Conservation (phyloP, 2,888 invertebrate species). For the Hofmannophila pseudospretella region DNA sequence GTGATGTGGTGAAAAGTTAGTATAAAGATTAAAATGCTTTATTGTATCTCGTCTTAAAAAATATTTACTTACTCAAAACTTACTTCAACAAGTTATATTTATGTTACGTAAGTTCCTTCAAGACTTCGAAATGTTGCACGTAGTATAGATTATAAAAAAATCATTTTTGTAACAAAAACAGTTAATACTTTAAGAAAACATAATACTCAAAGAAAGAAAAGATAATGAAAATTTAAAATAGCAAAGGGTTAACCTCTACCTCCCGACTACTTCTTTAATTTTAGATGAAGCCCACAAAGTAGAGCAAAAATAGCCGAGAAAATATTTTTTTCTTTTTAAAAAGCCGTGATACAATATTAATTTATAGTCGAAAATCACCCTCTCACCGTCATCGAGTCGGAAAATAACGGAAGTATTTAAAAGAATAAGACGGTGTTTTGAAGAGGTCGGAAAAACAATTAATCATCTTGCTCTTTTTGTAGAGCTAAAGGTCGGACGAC, state of each 20-base stretch:
- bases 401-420: conserved; percentile 76
- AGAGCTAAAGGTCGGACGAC: conserved; percentile 68
- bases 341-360: conserved; percentile 69
- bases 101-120: too few species aligned
- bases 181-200: too few species aligned
- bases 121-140: too few species aligned
- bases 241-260: too few species aligned
- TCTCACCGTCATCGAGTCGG: conserved; percentile 69
- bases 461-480: conserved; percentile 70
- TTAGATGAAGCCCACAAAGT: not conserved
- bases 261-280: not conserved
- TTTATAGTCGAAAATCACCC: conserved; percentile 66
- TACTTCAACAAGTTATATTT: too few species aligned
- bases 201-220: too few species aligned
- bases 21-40: too few species aligned
- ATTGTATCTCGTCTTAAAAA: too few species aligned
- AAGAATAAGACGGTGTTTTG: conserved; percentile 74
- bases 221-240: not conserved
- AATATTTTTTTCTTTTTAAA: conserved; percentile 47
- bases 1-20: too few species aligned
- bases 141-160: too few species aligned
- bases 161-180: too few species aligned
- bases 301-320: conserved; percentile 5
- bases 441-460: conserved; percentile 75
- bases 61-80: too few species aligned